Base-by-base conservation (phyloP, 2,888 invertebrate genomes). In the Atherix ibis region DNA sequence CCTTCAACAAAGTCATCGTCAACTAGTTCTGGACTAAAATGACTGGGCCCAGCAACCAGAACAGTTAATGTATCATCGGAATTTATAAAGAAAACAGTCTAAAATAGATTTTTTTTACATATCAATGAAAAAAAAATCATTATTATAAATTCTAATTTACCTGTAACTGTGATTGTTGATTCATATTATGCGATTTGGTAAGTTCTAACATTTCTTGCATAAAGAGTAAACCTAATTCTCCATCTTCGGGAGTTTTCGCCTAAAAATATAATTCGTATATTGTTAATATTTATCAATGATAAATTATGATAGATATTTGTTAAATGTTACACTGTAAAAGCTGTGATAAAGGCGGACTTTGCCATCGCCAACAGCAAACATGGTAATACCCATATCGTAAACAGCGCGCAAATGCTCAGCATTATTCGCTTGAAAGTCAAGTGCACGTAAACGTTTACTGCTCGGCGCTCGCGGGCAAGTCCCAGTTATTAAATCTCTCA, bases 181-280 rank as follows among this genome's bases (percentile, higher is more conserved):
- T 57, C 37, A 58, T 44, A 37, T 47, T 52, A 50, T 82, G 73
- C 40, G 77, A 62, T 45, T 82, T 81, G 33, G 87, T 85, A 44
- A 91, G 65, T 52, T 89, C 85, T 2, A 89, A 73, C 88, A 97
- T 92, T 63, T 97, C 95, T 51, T 88, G 84, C 91, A 97, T 94
- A 55, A 97, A 95, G 10, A 83, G 67, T 22, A 91, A 64, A 1
- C 97, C 95, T 62, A 92, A 85, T 47, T 89, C 84, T 0, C 88
- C 94, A 53, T 89, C 84, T 46, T 79, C 76, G 1, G 79, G 65
- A 8, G 82, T 77, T 51, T 77, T 75, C 3, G 95, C 95, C 88
- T 91, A 31, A n/a, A 34, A 39, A 29, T 32, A 28, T 16, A 32
- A 18, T 34, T 12, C 6, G 28, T 25, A 12, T 18, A 14, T 13